Percentiles rank a stretch among this genome's conserved stretches.
phyloP scores from a whole-genome alignment of 2,113 vertebrate species.

The Entelurus aequoreus region DNA sequence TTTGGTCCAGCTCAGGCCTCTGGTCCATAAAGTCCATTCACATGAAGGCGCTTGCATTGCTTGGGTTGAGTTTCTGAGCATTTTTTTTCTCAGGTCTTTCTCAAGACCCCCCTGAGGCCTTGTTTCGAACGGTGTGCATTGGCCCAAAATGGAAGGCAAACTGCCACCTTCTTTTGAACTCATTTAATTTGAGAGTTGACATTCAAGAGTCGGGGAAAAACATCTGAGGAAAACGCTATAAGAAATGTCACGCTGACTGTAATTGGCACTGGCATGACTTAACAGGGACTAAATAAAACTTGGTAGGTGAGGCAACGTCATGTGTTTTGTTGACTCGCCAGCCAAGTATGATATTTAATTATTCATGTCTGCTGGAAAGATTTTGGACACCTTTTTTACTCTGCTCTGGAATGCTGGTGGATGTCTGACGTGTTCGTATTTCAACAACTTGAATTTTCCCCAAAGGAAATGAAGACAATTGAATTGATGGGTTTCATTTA shows the following conservation, averaged over 20 bases:
- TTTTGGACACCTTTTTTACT: background rate
- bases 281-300: conserved; percentile 8
- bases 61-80: conserved; percentile 17
- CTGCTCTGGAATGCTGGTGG: background rate
- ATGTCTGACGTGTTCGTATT: too few relatives aligned
- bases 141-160: conserved; percentile 7
- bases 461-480: too few relatives aligned
- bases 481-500: too few relatives aligned
- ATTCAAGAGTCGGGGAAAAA: conserved; percentile 16
- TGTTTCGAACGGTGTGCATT: conserved; percentile 11
- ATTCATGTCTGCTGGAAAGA: background rate
- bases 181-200: conserved; percentile 19
- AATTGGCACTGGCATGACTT: conserved; percentile 15
- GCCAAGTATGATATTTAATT: background rate
- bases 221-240: background rate
- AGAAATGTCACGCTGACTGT: conserved; percentile 16
- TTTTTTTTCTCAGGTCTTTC: conserved; percentile 11
- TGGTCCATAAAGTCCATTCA: conserved; percentile 41
- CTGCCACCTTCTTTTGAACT: conserved; percentile 13
- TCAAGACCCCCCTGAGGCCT: conserved; percentile 5
- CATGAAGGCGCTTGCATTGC: conserved; percentile 27
- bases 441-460: too few relatives aligned
- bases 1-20: conserved; percentile 25
- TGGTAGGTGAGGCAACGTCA: background rate
- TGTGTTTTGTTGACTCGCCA: background rate